A percentile compares a stretch with the other conserved stretches of the same genome.
Conservation (phyloP, 37 sponge, comb jelly and placozoan species). For the Haliclona indistincta region DNA sequence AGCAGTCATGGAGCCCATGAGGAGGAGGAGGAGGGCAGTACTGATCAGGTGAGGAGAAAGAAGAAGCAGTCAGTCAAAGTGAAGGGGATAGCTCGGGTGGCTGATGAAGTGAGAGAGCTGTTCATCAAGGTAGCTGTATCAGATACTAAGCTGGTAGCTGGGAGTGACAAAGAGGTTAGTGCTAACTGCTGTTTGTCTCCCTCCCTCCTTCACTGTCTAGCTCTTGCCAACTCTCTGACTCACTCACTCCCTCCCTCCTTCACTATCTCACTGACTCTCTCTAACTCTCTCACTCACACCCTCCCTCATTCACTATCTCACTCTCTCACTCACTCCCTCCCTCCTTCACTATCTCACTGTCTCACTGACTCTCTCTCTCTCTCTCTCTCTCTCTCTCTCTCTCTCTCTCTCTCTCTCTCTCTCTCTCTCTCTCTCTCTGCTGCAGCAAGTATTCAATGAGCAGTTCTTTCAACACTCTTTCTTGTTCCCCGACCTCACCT, state of each 20-base stretch:
- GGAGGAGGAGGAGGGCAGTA: background rate
- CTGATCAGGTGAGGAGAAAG: constrained; percentile 6
- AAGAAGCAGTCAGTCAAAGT: background rate
- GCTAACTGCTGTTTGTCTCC: no score
- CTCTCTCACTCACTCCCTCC: no score
- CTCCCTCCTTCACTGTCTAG: no score
- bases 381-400: constrained; percentile 19
- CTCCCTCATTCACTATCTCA: no score
- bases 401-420: background rate
- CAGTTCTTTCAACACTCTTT: constrained; percentile 82
- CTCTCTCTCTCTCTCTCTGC: background rate
- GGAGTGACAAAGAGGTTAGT: background rate
- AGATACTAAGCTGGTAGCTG: constrained; percentile 8
- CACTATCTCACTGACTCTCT: no score
- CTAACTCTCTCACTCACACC: no score
- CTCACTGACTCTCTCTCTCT: constrained; percentile 27
- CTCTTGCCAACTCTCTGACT: no score
- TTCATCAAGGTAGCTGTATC: constrained; percentile 50
- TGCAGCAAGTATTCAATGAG: constrained; percentile 50
- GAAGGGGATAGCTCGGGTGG: constrained; percentile 4
- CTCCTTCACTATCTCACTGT: no score
- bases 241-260: no score
- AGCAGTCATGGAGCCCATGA: no score
- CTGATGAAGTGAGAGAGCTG: constrained; percentile 38
- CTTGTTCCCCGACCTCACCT: constrained; percentile 67